Conservation (phyloP, 1,140 invertebrate genomes). For the Heliothis virescens region DNA sequence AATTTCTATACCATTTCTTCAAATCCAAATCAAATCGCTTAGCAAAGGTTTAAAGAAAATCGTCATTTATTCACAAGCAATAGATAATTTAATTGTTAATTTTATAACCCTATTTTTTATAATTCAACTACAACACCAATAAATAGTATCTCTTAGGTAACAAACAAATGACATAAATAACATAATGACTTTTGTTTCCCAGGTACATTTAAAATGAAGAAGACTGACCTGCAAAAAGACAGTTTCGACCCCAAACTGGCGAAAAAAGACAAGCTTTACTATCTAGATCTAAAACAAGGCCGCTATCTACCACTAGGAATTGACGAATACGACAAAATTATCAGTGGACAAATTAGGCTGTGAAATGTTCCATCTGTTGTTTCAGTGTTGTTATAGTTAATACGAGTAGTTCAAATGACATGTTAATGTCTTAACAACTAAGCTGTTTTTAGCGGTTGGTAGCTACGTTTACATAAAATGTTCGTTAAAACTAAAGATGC, state of each 20-base stretch:
- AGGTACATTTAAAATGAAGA: slow-evolving; percentile 97
- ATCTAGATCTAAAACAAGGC: slow-evolving; percentile 87
- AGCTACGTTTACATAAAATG: background rate
- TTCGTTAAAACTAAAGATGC: background rate
- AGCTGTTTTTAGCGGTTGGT: slow-evolving; percentile 4
- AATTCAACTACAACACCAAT: too few species aligned
- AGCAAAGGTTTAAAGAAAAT: too few species aligned
- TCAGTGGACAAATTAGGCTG: slow-evolving; percentile 87
- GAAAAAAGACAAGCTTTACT: slow-evolving; percentile 91
- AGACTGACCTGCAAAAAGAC: slow-evolving; percentile 96
- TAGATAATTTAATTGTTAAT: too few species aligned
- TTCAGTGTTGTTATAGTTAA: slow-evolving; percentile 25
- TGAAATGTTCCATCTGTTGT: slow-evolving; percentile 75
- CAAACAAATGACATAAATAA: background rate
- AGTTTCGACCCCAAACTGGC: slow-evolving; percentile 93
- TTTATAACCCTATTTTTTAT: too few species aligned
- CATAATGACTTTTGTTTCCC: slow-evolving; percentile 39
- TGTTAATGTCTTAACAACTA: background rate
- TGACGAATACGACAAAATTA: slow-evolving; percentile 89
- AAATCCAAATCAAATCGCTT: too few species aligned
- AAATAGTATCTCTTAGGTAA: too few species aligned
- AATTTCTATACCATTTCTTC: too few species aligned
- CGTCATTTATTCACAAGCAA: too few species aligned
- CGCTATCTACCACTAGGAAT: slow-evolving; percentile 88
- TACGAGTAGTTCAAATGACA: slow-evolving; percentile 12